These are phyloP conservation scores for Vimba vimba DNA, from an alignment of 2,113 vertebrate species.

Conservation along the genomic window DNA sequence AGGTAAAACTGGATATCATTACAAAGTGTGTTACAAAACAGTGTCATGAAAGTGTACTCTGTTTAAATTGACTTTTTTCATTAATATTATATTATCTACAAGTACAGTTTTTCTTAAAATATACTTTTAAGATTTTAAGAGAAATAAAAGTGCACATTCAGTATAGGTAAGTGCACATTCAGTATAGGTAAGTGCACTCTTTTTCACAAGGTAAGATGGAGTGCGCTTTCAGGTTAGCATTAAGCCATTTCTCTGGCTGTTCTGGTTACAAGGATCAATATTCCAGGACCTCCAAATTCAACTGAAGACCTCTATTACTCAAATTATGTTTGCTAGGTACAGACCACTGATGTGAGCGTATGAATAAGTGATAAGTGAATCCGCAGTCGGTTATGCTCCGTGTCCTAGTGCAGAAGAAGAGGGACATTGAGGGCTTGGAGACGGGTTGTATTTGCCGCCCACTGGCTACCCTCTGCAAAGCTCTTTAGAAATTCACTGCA, in stretches of 20 bases:
- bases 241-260: not conserved
- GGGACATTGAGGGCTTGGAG: not conserved
- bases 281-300: not conserved
- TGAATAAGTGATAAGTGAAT: conserved; percentile 41
- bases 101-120: not conserved
- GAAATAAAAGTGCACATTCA: not conserved
- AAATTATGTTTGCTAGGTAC: conserved; percentile 16
- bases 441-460: conserved; percentile 21
- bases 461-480: not conserved
- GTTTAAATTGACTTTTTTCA: no score
- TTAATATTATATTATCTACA: not conserved
- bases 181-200: not conserved
- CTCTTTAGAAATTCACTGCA: conserved; percentile 14
- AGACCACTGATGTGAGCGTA: conserved; percentile 12
- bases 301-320: not conserved
- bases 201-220: not conserved
- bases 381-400: not conserved
- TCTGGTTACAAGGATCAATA: not conserved
- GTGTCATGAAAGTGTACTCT: no score
- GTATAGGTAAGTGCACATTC: not conserved
- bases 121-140: not conserved
- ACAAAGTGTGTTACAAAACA: no score
- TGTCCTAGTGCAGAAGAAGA: conserved; percentile 4
- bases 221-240: not conserved
- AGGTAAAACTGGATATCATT: no score